Conservation (phyloP, 30 jellyfish, hydroid and myxozoan genomes). For the Cassiopea andromeda region DNA sequence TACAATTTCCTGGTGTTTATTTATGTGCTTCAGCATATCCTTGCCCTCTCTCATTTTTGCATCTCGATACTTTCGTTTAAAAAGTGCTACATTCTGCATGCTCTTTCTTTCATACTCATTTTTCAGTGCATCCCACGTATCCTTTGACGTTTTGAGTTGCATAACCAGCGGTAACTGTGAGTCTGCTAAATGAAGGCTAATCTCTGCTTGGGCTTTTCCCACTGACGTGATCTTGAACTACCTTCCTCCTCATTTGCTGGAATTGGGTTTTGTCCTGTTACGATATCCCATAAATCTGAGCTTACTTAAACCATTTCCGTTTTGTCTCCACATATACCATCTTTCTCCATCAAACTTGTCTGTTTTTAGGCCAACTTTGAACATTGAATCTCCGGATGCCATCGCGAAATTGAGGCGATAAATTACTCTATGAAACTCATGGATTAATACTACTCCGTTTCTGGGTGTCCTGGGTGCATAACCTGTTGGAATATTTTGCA, state of each 20-base stretch:
- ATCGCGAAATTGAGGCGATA: neutral
- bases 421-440: neutral
- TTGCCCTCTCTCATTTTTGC: neutral
- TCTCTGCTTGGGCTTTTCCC: neutral
- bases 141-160: neutral
- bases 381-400: neutral
- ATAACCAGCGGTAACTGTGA: neutral
- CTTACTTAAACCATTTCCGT: constrained; percentile 6
- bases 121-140: neutral
- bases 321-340: constrained; percentile 25
- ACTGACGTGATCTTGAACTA: neutral
- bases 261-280: constrained; percentile 2
- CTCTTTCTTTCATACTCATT: neutral
- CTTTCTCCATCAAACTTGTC: constrained; percentile 21
- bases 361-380: constrained; percentile 22
- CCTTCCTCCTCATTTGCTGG: constrained; percentile 8
- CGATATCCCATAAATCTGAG: constrained; percentile 12
- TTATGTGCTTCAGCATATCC: neutral
- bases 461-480: neutral
- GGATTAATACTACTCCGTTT: neutral
- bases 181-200: neutral
- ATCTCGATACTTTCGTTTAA: neutral
- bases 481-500: neutral
- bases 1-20: neutral
- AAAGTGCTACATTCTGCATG: neutral